Conservation (phyloP, 2,888 invertebrate species). For the Epinotia demarniana region DNA sequence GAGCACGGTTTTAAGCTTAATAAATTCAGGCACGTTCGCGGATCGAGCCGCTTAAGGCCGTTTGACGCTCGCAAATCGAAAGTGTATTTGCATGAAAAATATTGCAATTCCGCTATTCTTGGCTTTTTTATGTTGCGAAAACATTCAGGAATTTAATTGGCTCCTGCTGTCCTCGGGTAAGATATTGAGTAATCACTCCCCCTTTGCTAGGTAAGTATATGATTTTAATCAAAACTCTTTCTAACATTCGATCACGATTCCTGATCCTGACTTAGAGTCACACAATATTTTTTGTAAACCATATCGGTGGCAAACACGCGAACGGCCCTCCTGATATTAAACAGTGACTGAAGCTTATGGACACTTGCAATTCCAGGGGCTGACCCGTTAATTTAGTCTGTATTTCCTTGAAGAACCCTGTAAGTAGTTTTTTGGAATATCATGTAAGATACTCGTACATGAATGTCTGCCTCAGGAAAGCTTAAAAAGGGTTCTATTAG, state of each 20-base stretch:
- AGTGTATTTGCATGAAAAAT: slow-evolving; percentile 55
- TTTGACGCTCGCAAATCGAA: slow-evolving; percentile 52
- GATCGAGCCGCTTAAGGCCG: slow-evolving; percentile 51
- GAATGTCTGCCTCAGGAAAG: no score
- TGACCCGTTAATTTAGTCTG: no score
- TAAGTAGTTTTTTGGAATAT: no score
- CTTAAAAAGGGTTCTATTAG: neutral
- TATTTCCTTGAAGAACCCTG: no score
- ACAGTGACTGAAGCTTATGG: no score
- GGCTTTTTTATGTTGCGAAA: slow-evolving; percentile 15
- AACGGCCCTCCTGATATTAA: no score
- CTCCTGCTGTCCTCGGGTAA: neutral
- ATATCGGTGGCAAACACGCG: no score
- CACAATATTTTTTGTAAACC: no score
- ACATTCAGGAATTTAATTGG: slow-evolving; percentile 15
- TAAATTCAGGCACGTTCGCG: slow-evolving; percentile 59
- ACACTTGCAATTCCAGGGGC: no score
- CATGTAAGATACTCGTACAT: no score
- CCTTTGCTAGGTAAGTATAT: neutral
- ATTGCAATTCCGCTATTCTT: slow-evolving; percentile 42
- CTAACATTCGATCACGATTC: neutral
- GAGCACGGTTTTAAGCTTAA: slow-evolving; percentile 52
- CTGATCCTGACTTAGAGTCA: neutral
- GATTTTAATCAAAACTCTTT: neutral
- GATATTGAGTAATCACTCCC: neutral